Conservation (phyloP, 2,797 vertebrate genomes). For the Psittacula echo region DNA sequence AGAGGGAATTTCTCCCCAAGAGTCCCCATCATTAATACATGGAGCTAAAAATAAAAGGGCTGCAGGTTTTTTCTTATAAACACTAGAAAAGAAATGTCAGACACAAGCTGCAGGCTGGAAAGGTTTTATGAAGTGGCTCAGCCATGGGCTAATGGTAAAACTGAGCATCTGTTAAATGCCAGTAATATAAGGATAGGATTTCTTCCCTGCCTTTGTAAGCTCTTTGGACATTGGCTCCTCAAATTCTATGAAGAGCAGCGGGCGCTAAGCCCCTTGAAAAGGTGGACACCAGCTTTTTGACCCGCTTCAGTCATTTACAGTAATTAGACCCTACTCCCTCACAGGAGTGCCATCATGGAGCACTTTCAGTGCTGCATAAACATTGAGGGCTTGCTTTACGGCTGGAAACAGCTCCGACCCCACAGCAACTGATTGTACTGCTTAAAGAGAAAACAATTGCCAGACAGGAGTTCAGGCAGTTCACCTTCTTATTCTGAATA, state of each 20-base stretch:
- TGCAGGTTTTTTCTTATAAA: background rate
- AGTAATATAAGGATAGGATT: background rate
- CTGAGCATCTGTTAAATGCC: background rate
- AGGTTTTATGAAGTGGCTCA: background rate
- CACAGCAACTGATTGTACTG: background rate
- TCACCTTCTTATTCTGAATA: background rate
- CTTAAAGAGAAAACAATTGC: background rate
- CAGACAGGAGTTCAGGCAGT: background rate
- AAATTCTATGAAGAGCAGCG: background rate
- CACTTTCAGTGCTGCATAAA: background rate
- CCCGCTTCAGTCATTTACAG: background rate
- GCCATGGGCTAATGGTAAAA: background rate
- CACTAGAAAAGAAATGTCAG: background rate
- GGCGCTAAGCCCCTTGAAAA: background rate
- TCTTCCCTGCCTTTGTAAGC: background rate
- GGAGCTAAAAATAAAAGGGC: conserved; percentile 13
- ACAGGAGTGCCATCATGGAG: background rate
- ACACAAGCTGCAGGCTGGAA: background rate
- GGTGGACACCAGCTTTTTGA: background rate
- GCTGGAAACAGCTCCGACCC: conserved; percentile 17
- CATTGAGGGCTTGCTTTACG: background rate
- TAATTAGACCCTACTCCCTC: background rate
- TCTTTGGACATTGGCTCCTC: background rate
- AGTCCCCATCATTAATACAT: background rate
- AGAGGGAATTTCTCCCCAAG: background rate